These are phyloP conservation scores for Philotrypesis tridentata DNA, from an alignment of 1,140 invertebrate species.

Conservation along the genomic window DNA sequence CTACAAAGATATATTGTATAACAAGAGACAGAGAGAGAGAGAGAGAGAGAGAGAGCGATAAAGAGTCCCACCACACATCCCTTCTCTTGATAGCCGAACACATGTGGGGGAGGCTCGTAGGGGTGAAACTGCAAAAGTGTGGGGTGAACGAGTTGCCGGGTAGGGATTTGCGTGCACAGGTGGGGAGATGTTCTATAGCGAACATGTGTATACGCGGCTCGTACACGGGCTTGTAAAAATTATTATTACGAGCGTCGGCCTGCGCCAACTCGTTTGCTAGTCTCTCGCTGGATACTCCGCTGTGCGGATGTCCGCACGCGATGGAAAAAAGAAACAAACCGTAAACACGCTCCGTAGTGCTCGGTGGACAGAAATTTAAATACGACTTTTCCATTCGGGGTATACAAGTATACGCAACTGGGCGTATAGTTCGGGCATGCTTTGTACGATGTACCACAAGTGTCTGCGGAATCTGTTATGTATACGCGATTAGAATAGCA, in stretches of 20 bases:
- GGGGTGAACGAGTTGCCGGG: not conserved
- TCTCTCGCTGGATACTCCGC: not conserved
- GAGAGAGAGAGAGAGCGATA: not conserved
- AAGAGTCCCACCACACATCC: not conserved
- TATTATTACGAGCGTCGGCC: constrained; percentile 65
- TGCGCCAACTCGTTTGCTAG: not conserved
- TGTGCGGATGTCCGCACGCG: not conserved
- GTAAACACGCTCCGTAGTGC: no score
- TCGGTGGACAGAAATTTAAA: no score
- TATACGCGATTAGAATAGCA: no score
- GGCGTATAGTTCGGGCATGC: no score
- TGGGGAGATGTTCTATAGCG: constrained; percentile 51
- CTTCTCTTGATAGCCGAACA: not conserved
- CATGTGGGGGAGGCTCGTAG: not conserved
- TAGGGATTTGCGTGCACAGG: constrained; percentile 35
- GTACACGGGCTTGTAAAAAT: constrained; percentile 71
- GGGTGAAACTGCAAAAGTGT: not conserved
- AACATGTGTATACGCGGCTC: constrained; percentile 71
- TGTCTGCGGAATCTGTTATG: no score
- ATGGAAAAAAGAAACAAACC: not conserved
- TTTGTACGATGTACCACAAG: no score
- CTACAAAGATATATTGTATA: not conserved
- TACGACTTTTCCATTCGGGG: no score
- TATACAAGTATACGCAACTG: no score
- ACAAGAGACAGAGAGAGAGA: constrained; percentile 1